Percentiles rank a stretch among this genome's conserved stretches.
Evolutionary conservation across 2,113 vertebrate species (phyloP).

Genomic region (Mustelus asterias): DNA sequence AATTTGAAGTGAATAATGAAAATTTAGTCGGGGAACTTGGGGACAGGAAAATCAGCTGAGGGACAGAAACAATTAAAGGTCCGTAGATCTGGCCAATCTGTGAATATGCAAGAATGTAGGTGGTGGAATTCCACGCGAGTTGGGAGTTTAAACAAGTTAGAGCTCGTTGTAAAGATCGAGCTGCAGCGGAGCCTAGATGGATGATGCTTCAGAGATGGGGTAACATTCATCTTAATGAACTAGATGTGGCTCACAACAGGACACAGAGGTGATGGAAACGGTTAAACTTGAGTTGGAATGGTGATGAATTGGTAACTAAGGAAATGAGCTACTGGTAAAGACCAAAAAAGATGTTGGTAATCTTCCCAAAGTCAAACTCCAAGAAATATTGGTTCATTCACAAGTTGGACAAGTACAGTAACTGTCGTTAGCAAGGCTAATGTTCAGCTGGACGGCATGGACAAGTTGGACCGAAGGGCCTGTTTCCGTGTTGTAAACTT

Average conservation of each 20-base stretch:
- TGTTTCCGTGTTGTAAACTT: too few relatives aligned
- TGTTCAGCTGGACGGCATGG: not conserved
- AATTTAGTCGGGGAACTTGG: not conserved
- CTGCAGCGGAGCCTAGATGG: not conserved
- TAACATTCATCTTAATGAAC: not conserved
- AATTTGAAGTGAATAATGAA: not conserved
- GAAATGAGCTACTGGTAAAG: not conserved
- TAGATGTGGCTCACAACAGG: not conserved
- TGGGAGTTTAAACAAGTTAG: not conserved
- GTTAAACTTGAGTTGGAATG: not conserved
- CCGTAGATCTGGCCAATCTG: not conserved
- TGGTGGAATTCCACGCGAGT: not conserved
- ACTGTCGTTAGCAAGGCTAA: not conserved
- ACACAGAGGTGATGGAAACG: not conserved
- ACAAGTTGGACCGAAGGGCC: too few relatives aligned
- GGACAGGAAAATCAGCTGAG: not conserved
- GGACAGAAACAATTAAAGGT: not conserved
- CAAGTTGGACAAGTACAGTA: not conserved
- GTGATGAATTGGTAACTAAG: not conserved
- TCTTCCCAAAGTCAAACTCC: not conserved
- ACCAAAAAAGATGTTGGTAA: not conserved
- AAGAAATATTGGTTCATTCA: not conserved
- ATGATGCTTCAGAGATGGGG: not conserved
- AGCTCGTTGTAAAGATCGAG: not conserved
- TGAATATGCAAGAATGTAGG: not conserved